A percentile compares a stretch with the other conserved stretches of the same genome.
These are phyloP conservation scores for Mungos mungo DNA, from an alignment of 2,113 vertebrate species.

Conservation along the genomic window DNA sequence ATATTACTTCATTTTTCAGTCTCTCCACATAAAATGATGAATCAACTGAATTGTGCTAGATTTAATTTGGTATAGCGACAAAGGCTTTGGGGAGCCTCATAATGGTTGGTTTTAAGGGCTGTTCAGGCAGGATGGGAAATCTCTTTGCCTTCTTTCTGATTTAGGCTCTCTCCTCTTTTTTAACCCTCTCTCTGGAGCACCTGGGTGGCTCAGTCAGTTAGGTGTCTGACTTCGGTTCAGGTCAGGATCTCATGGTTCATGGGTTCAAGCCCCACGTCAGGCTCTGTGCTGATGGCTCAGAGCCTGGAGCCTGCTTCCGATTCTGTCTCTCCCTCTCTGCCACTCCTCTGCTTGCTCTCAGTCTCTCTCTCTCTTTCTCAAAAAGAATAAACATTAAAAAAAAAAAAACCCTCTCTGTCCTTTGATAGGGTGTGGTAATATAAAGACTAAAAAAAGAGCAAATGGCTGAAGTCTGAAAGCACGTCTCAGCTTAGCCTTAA, in stretches of 20 bases:
- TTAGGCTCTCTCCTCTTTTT: neutral
- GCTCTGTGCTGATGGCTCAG: no score
- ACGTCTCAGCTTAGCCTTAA: neutral
- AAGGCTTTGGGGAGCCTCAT: neutral
- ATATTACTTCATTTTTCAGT: neutral
- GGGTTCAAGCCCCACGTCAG: no score
- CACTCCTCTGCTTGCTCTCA: no score
- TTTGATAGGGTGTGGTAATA: neutral
- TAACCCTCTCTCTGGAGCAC: neutral
- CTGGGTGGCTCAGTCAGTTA: no score
- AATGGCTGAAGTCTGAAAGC: neutral
- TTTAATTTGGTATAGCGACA: neutral
- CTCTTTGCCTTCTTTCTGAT: neutral
- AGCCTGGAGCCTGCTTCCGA: no score
- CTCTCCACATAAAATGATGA: neutral
- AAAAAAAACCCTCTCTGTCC: neutral
- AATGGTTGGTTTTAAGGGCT: neutral
- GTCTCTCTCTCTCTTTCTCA: no score
- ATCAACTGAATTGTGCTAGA: neutral
- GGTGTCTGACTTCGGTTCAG: no score
- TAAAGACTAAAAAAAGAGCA: neutral
- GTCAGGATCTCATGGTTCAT: no score
- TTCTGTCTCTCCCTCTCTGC: no score
- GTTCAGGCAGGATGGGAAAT: neutral
- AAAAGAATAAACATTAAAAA: no score